These are phyloP conservation scores for Nothoprocta perdicaria DNA, from an alignment of 2,113 vertebrate species.

Conservation along the genomic window DNA sequence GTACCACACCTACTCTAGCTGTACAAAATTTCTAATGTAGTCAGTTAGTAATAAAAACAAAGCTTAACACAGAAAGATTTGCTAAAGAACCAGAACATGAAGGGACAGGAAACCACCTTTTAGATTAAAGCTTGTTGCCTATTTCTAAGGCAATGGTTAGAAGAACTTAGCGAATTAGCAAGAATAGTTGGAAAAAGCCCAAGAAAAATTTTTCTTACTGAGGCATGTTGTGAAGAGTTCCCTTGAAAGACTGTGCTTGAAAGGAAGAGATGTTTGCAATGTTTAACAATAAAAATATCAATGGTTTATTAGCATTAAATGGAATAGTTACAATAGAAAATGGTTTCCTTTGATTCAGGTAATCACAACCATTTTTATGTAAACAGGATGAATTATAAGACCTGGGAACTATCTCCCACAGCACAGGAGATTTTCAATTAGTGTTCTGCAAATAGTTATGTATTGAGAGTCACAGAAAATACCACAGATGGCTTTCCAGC, in stretches of 20 bases:
- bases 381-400: background rate
- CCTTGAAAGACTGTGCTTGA: background rate
- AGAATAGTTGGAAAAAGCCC: constrained; percentile 36
- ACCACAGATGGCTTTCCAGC: background rate
- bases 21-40: constrained; percentile 50
- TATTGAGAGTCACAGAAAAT: background rate
- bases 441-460: background rate
- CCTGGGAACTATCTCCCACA: background rate
- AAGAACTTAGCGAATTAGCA: constrained; percentile 45
- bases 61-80: constrained; percentile 42
- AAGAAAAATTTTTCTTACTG: constrained; percentile 43
- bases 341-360: background rate
- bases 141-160: constrained; percentile 41
- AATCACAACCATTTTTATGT: background rate
- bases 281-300: background rate
- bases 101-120: constrained; percentile 57
- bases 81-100: constrained; percentile 14
- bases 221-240: background rate
- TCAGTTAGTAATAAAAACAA: constrained; percentile 51
- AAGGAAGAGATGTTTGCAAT: background rate
- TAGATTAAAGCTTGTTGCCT: constrained; percentile 51
- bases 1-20: constrained; percentile 69
- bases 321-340: background rate
- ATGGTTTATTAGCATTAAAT: background rate
- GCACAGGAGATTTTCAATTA: background rate